A percentile compares a stretch with the other conserved stretches of the same genome.
phyloP scores from a whole-genome alignment of 2,797 vertebrate genomes.

The Centropyge bicolor region DNA sequence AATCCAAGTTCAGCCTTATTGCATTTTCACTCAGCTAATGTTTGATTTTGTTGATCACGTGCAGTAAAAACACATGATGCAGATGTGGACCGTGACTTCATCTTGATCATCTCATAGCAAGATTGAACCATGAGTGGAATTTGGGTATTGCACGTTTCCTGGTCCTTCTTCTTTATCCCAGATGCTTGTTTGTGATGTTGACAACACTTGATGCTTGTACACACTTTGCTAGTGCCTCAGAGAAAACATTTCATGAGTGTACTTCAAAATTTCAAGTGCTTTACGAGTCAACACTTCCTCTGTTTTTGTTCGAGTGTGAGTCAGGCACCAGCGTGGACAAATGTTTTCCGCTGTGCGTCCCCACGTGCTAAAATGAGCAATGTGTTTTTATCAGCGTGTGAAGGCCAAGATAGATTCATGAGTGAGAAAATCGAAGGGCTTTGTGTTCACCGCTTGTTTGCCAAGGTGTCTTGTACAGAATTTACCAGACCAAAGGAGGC shows the following conservation, averaged over 20 bases:
- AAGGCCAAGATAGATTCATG: not conserved
- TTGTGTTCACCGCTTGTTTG: not conserved
- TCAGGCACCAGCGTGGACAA: not conserved
- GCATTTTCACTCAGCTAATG: not conserved
- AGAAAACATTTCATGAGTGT: not conserved
- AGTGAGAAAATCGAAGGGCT: not conserved
- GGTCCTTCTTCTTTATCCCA: not conserved
- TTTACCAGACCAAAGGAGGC: not conserved
- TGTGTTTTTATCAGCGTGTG: not conserved
- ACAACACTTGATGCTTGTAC: not conserved
- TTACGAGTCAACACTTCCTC: not conserved
- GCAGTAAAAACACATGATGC: not conserved
- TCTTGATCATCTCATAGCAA: not conserved
- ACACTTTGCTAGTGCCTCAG: not conserved
- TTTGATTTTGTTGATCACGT: not conserved
- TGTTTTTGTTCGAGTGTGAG: not conserved
- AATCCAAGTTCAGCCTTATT: not conserved
- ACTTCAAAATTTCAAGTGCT: not conserved
- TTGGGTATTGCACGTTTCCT: not conserved
- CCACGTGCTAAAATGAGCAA: not conserved
- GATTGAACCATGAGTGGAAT: not conserved
- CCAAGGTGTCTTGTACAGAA: not conserved
- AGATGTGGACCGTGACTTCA: not conserved
- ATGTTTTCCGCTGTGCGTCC: not conserved
- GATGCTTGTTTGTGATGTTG: rapidly evolving